Base-by-base conservation (phyloP, 2,113 vertebrate genomes). In the Upupa epops region DNA sequence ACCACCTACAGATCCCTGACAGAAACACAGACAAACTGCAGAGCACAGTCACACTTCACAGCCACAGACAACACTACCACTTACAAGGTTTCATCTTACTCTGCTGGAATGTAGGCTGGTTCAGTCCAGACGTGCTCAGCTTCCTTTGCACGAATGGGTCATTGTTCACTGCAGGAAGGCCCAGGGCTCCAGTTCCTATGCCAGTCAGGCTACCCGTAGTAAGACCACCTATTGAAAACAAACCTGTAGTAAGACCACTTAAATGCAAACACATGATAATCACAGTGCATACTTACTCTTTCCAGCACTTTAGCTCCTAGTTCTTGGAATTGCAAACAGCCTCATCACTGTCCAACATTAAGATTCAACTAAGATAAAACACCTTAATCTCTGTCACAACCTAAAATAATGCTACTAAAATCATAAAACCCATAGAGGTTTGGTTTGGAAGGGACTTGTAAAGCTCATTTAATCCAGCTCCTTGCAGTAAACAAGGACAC, bases 21-120 rank as follows among this genome's bases (percentile, higher is more conserved):
- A 52, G 51, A 92, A 83, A 95, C 8, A 32, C 65, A 98, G 96
- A 95, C 96, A 79, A 95, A 97, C 74, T 85, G 83, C 80, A 96
- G 96, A 94, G 77, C 90, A 97, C 96, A 98, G 88, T 96, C 98
- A 98, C 96, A 80, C 98, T 95, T 98, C 98, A 97, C 97, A 99
- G 97, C 98, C 98, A 98, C 98, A 98, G 97, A 98, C 98, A 98
- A 97, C 98, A 98, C 98, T 98, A 98, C 98, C 98, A 99, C 98
- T 98, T 98, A 98, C 98, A 98, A 98, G 98, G 98, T 98, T 98
- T 98, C 97, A 98, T 99, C 99, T 98, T 99, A 99, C 99, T 99
- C 98, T 99, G 99, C 98, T 99, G 99, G 98, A 99, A 99, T 97
- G 99, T 99, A 59, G 98, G 98, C 65, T 99, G 99, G 97, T 98